A percentile compares a stretch with the other conserved stretches of the same genome.
Conservation (phyloP, 30 jellyfish, hydroid and myxozoan species). For the Pelagia noctiluca region DNA sequence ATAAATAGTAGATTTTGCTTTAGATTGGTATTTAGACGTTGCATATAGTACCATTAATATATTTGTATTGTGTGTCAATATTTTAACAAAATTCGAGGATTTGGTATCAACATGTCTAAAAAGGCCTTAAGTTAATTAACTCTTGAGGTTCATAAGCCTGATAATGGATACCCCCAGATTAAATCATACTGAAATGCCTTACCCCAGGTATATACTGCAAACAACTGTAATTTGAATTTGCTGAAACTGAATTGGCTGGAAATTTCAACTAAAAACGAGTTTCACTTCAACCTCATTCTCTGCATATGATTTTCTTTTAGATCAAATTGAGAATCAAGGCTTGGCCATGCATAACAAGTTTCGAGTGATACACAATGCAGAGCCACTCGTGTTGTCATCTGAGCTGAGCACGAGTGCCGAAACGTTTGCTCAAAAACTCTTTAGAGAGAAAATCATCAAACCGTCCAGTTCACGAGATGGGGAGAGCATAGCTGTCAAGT, state of each 20-base stretch:
- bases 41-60: no score
- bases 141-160: not conserved
- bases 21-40: no score
- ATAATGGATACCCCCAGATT: not conserved
- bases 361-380: conserved; percentile 46
- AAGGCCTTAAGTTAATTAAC: not conserved
- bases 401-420: conserved; percentile 34
- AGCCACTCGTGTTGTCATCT: conserved; percentile 28
- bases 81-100: no score
- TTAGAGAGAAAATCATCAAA: not conserved
- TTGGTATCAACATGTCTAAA: no score
- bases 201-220: not conserved
- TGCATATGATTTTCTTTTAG: conserved; percentile 15
- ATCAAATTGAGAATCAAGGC: conserved; percentile 47
- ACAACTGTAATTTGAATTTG: not conserved
- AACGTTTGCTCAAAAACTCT: conserved; percentile 21
- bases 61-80: no score
- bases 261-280: no score
- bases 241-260: not conserved
- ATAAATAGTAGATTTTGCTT: no score
- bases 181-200: not conserved
- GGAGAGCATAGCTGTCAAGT: conserved; percentile 51
- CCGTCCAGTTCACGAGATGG: conserved; percentile 31
- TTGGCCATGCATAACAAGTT: conserved; percentile 46
- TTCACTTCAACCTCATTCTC: not conserved